phyloP scores from a whole-genome alignment of 2,888 invertebrate genomes.

The Xylota sylvarum region DNA sequence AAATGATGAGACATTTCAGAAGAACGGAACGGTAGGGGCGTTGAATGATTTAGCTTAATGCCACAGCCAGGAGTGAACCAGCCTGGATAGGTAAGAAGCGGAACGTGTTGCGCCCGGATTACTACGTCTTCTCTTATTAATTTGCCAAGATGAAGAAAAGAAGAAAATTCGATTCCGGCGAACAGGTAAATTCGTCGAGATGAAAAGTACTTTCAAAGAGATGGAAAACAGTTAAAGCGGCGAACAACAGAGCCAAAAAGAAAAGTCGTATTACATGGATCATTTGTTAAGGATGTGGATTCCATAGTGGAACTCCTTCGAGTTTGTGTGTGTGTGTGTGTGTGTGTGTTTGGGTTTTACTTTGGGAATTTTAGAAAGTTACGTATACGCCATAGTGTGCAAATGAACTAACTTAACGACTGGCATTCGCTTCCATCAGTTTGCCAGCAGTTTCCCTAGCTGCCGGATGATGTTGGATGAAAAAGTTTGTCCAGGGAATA shows the following conservation, averaged over 20 bases:
- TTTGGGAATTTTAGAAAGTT: slow-evolving; percentile 53
- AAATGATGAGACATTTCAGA: slow-evolving; percentile 50
- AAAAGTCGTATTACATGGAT: slow-evolving; percentile 66
- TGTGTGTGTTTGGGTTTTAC: no score
- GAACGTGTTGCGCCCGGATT: slow-evolving; percentile 43
- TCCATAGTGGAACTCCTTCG: background rate
- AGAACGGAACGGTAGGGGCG: background rate
- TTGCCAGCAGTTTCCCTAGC: slow-evolving; percentile 36
- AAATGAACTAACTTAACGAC: slow-evolving; percentile 74
- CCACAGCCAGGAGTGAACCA: slow-evolving; percentile 11
- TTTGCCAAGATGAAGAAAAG: background rate
- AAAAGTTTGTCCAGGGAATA: slow-evolving; percentile 33
- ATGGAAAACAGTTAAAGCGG: slow-evolving; percentile 4
- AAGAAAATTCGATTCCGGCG: slow-evolving; percentile 54
- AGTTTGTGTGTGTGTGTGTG: no score
- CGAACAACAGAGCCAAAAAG: background rate
- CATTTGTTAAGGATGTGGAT: slow-evolving; percentile 69
- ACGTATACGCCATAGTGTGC: slow-evolving; percentile 68
- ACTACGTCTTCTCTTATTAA: slow-evolving; percentile 48
- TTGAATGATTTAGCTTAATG: slow-evolving; percentile 51
- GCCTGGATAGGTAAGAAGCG: background rate
- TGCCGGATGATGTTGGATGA: slow-evolving; percentile 20
- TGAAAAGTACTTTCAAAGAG: slow-evolving; percentile 46
- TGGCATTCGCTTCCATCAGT: slow-evolving; percentile 50
- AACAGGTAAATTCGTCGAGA: slow-evolving; percentile 57